A percentile compares a stretch with the other conserved stretches of the same genome.
Evolutionary conservation across 2,113 vertebrate genomes (phyloP).

Genomic region (Phrynosoma blainvillii): DNA sequence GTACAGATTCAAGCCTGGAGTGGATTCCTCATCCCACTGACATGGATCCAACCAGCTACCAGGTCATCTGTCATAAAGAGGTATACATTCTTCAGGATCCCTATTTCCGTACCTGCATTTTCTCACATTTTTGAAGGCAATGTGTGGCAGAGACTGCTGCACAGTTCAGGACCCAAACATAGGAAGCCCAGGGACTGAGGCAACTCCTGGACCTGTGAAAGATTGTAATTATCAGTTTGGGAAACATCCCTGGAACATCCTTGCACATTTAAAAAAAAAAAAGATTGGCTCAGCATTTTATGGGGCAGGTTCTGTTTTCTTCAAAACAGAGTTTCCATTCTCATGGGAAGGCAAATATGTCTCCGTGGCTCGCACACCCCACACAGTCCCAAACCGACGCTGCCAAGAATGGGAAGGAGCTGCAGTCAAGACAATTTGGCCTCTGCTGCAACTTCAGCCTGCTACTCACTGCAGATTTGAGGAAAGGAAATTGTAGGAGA

Average conservation of each 20-base stretch:
- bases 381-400: conserved; percentile 1
- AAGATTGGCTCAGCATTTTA: conserved; percentile 25
- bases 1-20: too few relatives aligned
- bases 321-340: conserved; percentile 16
- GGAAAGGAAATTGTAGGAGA: conserved; percentile 3
- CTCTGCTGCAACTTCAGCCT: background rate
- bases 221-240: background rate
- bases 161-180: conserved; percentile 7
- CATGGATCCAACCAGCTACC: too few relatives aligned
- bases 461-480: conserved; percentile 1
- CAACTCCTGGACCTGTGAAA: background rate
- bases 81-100: too few relatives aligned
- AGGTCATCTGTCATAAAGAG: too few relatives aligned
- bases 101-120: too few relatives aligned
- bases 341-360: conserved; percentile 25
- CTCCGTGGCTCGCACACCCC: background rate
- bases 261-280: conserved; percentile 3
- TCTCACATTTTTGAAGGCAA: background rate
- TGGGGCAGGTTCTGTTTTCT: conserved; percentile 30
- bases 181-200: background rate
- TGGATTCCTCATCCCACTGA: background rate
- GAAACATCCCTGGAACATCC: conserved; percentile 8
- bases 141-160: background rate
- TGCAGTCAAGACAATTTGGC: conserved; percentile 11
- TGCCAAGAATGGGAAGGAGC: conserved; percentile 44